These are phyloP conservation scores for Pegea sp. DNA, from an alignment of 23 tunicate species.

Conservation along the genomic window DNA sequence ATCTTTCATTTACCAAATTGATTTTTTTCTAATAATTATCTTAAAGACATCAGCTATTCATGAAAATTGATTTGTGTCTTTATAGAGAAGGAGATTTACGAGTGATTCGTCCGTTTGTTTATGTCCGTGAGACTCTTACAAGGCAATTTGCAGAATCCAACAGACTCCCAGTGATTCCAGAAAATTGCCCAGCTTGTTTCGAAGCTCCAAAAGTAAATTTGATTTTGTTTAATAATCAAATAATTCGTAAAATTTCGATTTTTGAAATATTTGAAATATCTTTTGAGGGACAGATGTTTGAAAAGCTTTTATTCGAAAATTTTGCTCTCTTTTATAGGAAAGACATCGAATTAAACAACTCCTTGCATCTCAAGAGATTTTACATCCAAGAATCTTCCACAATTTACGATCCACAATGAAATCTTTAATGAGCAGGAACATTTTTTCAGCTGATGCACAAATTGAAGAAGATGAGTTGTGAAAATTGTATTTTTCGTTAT, in stretches of 20 bases:
- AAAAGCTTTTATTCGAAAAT: too few relatives aligned
- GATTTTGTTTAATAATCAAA: not conserved
- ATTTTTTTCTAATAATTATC: not conserved
- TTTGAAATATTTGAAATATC: too few relatives aligned
- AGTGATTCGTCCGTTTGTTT: slow-evolving; percentile 89
- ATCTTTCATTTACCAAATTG: not conserved
- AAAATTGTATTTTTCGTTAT: too few relatives aligned
- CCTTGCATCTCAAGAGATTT: slow-evolving; percentile 85
- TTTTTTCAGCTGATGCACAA: too few relatives aligned
- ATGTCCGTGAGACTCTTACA: slow-evolving; percentile 85
- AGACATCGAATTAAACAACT: slow-evolving; percentile 97
- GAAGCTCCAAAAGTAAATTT: slow-evolving; percentile 70
- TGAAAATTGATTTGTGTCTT: too few relatives aligned
- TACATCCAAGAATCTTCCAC: slow-evolving; percentile 75
- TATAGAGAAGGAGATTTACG: slow-evolving; percentile 81
- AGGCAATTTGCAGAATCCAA: slow-evolving; percentile 74
- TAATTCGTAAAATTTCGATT: too few relatives aligned
- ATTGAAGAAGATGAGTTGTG: too few relatives aligned
- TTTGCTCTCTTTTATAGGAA: too few relatives aligned
- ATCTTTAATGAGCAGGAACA: slow-evolving; percentile 48
- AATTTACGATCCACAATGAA: slow-evolving; percentile 53
- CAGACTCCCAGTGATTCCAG: slow-evolving; percentile 89
- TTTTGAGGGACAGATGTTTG: too few relatives aligned
- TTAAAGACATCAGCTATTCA: not conserved
- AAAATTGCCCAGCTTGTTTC: slow-evolving; percentile 99